Conservation (phyloP, 1,140 invertebrate species). For the Chironomus tepperi region DNA sequence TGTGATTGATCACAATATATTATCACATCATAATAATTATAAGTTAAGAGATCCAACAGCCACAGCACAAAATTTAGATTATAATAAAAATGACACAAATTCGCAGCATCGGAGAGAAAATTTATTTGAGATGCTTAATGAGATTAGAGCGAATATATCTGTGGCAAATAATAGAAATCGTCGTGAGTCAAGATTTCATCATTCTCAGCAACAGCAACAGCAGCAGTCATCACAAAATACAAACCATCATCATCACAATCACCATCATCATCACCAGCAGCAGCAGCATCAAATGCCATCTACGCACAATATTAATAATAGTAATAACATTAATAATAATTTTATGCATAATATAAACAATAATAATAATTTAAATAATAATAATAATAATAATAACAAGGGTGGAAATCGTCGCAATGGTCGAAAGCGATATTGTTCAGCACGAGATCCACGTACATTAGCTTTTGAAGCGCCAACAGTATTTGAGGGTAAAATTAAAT, state of each 20-base stretch:
- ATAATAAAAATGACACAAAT: neutral
- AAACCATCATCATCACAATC: slow-evolving; percentile 25
- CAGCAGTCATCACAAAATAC: slow-evolving; percentile 26
- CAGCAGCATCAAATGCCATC: slow-evolving; percentile 28
- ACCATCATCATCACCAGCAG: neutral
- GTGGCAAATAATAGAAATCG: slow-evolving; percentile 25
- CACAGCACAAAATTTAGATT: neutral
- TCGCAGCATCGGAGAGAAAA: slow-evolving; percentile 30
- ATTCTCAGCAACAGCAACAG: slow-evolving; percentile 26
- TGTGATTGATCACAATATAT: neutral
- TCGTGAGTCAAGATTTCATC: slow-evolving; percentile 25
- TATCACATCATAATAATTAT: neutral
- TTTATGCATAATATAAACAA: slow-evolving; percentile 26
- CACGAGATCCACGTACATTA: slow-evolving; percentile 49
- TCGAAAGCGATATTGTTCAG: slow-evolving; percentile 46
- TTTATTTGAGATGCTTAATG: slow-evolving; percentile 30
- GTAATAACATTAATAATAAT: slow-evolving; percentile 28
- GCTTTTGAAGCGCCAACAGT: slow-evolving; percentile 52
- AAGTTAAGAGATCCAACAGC: neutral
- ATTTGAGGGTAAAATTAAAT: slow-evolving; percentile 54
- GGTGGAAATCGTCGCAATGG: slow-evolving; percentile 33
- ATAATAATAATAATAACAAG: slow-evolving; percentile 11
- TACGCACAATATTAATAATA: slow-evolving; percentile 31
- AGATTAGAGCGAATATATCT: slow-evolving; percentile 27
- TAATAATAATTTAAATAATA: slow-evolving; percentile 27